These are phyloP conservation scores for Myotis vivesi DNA, from an alignment of 2,797 vertebrate genomes.

Conservation along the genomic window DNA sequence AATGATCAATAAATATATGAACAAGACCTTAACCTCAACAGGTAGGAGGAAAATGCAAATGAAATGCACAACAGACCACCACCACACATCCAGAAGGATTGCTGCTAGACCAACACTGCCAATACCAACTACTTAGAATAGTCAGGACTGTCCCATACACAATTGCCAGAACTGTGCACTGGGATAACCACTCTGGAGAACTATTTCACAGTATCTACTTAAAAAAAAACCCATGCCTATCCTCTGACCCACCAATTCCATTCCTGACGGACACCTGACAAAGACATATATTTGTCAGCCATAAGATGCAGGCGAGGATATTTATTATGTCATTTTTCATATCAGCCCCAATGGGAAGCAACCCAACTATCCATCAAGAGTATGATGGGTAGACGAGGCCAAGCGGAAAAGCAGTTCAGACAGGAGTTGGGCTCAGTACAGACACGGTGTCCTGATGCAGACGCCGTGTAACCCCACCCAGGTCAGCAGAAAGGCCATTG, in stretches of 20 bases:
- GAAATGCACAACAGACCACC: not conserved
- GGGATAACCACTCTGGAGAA: not conserved
- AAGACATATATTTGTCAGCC: not conserved
- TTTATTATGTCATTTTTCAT: not conserved
- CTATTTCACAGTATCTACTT: not conserved
- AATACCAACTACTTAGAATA: not conserved
- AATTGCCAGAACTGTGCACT: not conserved
- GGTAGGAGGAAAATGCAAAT: not conserved
- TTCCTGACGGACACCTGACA: not conserved
- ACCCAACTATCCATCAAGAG: not conserved
- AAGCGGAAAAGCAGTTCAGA: too few species aligned
- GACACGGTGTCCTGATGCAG: too few species aligned
- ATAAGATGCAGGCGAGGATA: not conserved
- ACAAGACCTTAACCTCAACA: not conserved
- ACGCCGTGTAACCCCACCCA: too few species aligned
- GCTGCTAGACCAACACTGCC: not conserved
- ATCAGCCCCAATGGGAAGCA: not conserved
- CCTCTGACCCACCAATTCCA: not conserved
- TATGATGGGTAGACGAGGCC: too few species aligned
- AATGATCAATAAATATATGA: not conserved
- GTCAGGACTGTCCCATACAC: too few species aligned
- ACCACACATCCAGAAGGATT: not conserved
- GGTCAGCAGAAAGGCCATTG: too few species aligned
- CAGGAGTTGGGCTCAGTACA: too few species aligned
- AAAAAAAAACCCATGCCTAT: not conserved